Percentiles rank a stretch among this genome's conserved stretches.
These are phyloP conservation scores for Atherinosoma microstoma DNA, from an alignment of 2,797 vertebrate genomes.

Conservation along the genomic window DNA sequence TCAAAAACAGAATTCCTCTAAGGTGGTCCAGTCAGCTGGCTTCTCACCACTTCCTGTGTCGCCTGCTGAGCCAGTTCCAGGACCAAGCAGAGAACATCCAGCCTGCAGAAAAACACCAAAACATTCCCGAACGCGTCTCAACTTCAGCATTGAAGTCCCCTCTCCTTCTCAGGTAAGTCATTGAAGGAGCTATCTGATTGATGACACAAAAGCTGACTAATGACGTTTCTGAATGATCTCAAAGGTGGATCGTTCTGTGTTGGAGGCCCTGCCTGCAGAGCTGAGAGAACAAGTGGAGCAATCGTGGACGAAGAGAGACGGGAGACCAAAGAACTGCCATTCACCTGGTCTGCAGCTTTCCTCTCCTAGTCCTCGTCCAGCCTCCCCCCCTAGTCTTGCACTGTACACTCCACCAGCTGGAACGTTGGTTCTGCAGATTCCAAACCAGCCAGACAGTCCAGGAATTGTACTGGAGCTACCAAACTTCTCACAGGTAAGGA, in stretches of 20 bases:
- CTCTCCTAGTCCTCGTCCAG: conserved; percentile 56
- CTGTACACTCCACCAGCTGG: conserved; percentile 79
- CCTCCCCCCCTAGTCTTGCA: conserved; percentile 76
- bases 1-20: conserved; percentile 45
- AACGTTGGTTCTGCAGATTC: conserved; percentile 91
- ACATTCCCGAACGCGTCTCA: conserved; percentile 84
- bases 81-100: conserved; percentile 81
- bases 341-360: conserved; percentile 71
- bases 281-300: conserved; percentile 93
- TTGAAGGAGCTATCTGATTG: background rate
- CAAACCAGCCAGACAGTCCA: conserved; percentile 86
- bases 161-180: conserved; percentile 92
- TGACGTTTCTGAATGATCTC: background rate
- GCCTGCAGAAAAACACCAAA: conserved; percentile 80
- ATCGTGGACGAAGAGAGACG: conserved; percentile 82
- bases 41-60: conserved; percentile 54
- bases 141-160: conserved; percentile 94
- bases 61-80: conserved; percentile 79
- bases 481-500: conserved; percentile 92
- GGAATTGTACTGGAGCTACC: conserved; percentile 94
- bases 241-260: conserved; percentile 93
- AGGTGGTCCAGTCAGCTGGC: conserved; percentile 23
- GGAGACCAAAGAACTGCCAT: conserved; percentile 60
- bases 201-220: background rate
- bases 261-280: conserved; percentile 92